Evolutionary conservation across 1,140 invertebrate genomes (phyloP).

Genomic region (Drosophila murphyi): DNA sequence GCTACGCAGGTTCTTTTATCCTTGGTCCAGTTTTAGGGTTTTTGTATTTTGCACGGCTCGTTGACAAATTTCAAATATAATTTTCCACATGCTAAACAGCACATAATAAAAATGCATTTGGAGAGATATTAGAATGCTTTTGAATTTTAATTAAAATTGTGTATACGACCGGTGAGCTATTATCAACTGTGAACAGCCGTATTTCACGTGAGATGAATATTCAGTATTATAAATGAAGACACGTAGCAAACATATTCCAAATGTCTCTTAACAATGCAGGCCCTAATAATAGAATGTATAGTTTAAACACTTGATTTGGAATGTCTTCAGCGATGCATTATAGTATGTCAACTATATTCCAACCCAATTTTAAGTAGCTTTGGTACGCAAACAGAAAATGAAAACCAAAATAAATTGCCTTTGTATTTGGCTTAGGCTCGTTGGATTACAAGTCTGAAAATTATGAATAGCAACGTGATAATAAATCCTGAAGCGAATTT

Average conservation of each 20-base stretch:
- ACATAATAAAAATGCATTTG: conserved; percentile 51
- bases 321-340: neutral
- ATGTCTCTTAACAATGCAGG: neutral
- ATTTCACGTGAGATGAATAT: conserved; percentile 28
- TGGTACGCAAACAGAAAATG: neutral
- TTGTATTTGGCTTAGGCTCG: conserved; percentile 3
- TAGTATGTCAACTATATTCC: neutral
- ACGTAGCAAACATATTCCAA: neutral
- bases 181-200: conserved; percentile 17
- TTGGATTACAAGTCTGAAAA: conserved; percentile 35
- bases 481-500: conserved; percentile 31
- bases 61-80: conserved; percentile 56
- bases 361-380: neutral
- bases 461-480: conserved; percentile 35
- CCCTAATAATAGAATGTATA: neutral
- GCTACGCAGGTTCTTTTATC: conserved; percentile 47
- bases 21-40: conserved; percentile 15
- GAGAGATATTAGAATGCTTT: conserved; percentile 14
- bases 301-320: neutral
- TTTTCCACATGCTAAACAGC: conserved; percentile 43
- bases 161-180: conserved; percentile 48
- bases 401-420: neutral
- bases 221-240: conserved; percentile 8
- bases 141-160: conserved; percentile 64
- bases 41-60: conserved; percentile 40